Evolutionary conservation across 2,888 invertebrate species (phyloP), one percentile per base, ranked within the genome.

Genomic region (Pediacus dermestoides): DNA sequence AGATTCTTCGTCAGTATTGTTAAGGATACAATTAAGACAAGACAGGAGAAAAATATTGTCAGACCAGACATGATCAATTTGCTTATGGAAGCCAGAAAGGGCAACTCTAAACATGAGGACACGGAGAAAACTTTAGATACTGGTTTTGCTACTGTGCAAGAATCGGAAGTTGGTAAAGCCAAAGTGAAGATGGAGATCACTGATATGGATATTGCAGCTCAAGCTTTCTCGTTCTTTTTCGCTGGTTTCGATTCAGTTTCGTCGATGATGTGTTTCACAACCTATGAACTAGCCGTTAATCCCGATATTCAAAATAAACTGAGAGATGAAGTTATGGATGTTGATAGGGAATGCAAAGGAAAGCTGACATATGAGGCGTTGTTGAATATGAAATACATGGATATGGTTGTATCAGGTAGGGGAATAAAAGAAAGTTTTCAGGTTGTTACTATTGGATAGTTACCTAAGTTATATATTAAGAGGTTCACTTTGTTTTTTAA

Each of bases 211-310:
- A 66, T 80, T 8, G 72, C 75, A 0, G 74, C 78, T 0, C 79
- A 80, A 61, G 72, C 71, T n/a, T 39, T 74, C 1, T 46, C 73
- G 2, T 74, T 74, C 63, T 73, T 73, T 59, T 56, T 74, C 1
- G 74, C 71, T 15, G 74, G 74, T 2, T 74, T 71, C 47, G 74
- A 74, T 30, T 68, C 72, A 1, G 66, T 68, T 0, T 68, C 74
- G 0, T 69, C 70, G 32, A 51, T 70, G 7, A 61, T 74, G 50
- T 68, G 68, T 1, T 78, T 80, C 41, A 52, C 73, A 0, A 60
- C 76, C 0, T 70, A 78, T 26, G 80, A 80, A 56, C 53, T 81
- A 9, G 76, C 78, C 15, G 39, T 74, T 3, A 73, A 81, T 60
- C 72, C 74, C 10, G 77, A 69, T 0, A 51, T 68, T 0, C 70